These are phyloP conservation scores for Dryoscopus gambensis DNA, from an alignment of 2,113 vertebrate genomes.

Conservation along the genomic window DNA sequence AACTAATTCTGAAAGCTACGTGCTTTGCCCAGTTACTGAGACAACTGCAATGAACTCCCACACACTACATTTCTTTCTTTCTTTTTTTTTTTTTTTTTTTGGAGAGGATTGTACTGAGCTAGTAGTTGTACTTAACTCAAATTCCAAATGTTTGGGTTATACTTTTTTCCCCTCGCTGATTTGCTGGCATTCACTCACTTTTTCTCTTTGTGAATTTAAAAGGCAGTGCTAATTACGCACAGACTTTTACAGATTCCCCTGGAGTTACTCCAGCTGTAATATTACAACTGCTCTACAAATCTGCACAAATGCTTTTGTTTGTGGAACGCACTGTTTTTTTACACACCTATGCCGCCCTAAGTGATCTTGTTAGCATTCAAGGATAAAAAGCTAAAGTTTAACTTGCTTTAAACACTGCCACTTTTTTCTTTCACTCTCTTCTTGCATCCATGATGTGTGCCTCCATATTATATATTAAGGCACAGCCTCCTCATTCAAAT, in stretches of 20 bases:
- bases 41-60: background rate
- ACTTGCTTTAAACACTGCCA: background rate
- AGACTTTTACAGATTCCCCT: background rate
- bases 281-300: background rate
- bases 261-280: slow-evolving; percentile 24
- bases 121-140: background rate
- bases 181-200: background rate
- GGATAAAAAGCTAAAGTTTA: background rate
- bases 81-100: background rate
- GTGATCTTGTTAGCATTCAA: background rate
- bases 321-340: background rate
- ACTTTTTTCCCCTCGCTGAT: background rate
- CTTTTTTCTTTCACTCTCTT: background rate
- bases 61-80: background rate
- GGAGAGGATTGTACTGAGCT: background rate
- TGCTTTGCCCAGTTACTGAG: background rate
- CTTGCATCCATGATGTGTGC: background rate
- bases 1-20: background rate
- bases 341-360: background rate
- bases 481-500: background rate
- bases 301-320: background rate
- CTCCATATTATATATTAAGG: background rate
- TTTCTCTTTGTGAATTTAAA: background rate
- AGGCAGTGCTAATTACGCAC: background rate
- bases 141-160: background rate